Evolutionary conservation across 2,888 invertebrate genomes (phyloP).

Genomic region (Lamellibrachia columna): DNA sequence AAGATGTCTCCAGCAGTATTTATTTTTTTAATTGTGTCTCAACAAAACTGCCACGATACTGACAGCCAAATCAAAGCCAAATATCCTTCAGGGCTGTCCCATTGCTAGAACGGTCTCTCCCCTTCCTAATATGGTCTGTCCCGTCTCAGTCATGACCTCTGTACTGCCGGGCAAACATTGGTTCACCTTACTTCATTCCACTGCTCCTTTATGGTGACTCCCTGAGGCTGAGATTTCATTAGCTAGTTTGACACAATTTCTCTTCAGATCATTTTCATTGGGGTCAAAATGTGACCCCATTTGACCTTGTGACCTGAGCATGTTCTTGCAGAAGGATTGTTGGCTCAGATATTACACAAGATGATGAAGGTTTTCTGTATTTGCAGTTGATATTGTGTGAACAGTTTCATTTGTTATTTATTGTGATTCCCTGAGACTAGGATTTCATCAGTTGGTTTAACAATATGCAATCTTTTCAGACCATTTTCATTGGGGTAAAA

Average conservation of each 20-base stretch:
- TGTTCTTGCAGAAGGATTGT: not conserved
- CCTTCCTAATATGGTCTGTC: no score
- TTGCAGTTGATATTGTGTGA: not conserved
- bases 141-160: no score
- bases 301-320: not conserved
- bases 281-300: not conserved
- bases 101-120: no score
- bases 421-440: not conserved
- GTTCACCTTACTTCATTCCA: no score
- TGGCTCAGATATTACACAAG: not conserved
- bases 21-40: no score
- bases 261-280: not conserved
- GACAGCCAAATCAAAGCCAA: no score
- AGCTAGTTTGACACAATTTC: not conserved
- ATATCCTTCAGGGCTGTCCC: no score
- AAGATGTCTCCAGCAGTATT: no score
- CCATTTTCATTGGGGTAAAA: not conserved
- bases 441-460: not conserved
- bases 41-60: no score
- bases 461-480: not conserved
- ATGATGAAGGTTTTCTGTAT: not conserved
- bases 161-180: no score
- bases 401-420: no score
- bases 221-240: not conserved
- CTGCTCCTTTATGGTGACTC: no score